Evolutionary conservation across 2,113 vertebrate genomes (phyloP).

Genomic region (Nerophis ophidion): DNA sequence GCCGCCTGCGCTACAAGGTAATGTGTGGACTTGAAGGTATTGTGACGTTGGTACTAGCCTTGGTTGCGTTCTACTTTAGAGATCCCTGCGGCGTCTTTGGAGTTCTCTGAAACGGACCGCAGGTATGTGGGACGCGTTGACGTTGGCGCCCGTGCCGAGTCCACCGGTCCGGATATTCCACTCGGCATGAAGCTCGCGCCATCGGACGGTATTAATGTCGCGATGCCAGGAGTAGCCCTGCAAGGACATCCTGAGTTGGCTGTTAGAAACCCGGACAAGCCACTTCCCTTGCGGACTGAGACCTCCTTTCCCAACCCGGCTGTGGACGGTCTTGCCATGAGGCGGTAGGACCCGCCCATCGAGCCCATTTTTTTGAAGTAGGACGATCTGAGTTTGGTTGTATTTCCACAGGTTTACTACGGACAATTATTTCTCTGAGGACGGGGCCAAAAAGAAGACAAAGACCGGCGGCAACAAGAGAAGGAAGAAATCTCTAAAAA

Average conservation of each 20-base stretch:
- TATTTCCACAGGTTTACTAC: neutral
- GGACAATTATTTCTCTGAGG: constrained; percentile 28
- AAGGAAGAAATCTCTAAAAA: constrained; percentile 62
- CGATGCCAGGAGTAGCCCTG: neutral
- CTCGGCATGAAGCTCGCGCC: neutral
- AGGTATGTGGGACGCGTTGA: constrained; percentile 22
- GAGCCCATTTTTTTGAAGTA: neutral
- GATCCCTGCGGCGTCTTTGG: constrained; percentile 9
- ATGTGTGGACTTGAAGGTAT: constrained; percentile 11
- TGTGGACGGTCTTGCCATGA: constrained; percentile 2
- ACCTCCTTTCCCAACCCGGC: neutral
- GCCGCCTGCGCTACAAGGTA: constrained; percentile 11
- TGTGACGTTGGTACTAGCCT: neutral
- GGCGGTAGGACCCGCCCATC: constrained; percentile 43
- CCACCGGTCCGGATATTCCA: constrained; percentile 3
- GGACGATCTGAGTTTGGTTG: neutral
- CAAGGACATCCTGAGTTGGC: neutral
- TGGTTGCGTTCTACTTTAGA: neutral
- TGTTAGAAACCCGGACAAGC: neutral
- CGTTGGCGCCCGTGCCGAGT: constrained; percentile 8
- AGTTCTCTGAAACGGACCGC: constrained; percentile 24
- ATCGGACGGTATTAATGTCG: constrained; percentile 17
- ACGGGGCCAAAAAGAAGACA: constrained; percentile 45
- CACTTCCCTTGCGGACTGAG: neutral
- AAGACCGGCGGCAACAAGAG: constrained; percentile 57